Percentiles rank a stretch among this genome's conserved stretches.
These are phyloP conservation scores for Pogoniulus pusillus DNA, from an alignment of 2,797 vertebrate species.

Conservation along the genomic window DNA sequence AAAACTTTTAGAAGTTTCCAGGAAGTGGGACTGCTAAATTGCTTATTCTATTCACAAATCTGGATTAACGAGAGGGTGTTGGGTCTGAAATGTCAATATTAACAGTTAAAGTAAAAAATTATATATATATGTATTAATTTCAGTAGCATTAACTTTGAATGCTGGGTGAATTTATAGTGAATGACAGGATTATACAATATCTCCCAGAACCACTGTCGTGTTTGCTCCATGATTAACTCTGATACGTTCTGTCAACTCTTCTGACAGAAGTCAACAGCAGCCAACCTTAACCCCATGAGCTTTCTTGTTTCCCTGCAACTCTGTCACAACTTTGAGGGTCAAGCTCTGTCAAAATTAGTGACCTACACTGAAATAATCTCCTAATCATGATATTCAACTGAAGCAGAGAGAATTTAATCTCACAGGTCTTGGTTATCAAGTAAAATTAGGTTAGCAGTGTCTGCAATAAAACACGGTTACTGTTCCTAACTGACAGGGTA, in stretches of 20 bases:
- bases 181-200: neutral
- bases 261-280: neutral
- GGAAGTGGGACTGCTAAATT: neutral
- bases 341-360: slow-evolving; percentile 9
- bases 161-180: neutral
- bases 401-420: slow-evolving; percentile 55
- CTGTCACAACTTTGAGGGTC: neutral
- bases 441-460: slow-evolving; percentile 2
- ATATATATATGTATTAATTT: too few relatives aligned
- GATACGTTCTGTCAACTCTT: neutral
- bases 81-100: neutral
- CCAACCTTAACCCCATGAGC: neutral
- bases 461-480: neutral
- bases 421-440: slow-evolving; percentile 31
- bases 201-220: neutral
- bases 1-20: neutral
- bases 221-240: slow-evolving; percentile 7
- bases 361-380: neutral
- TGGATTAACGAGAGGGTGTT: neutral
- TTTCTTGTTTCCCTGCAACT: neutral
- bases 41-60: neutral
- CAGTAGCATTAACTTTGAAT: neutral
- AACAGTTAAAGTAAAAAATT: slow-evolving; percentile 5
- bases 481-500: neutral
- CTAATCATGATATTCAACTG: neutral